Evolutionary conservation across 92 coral and sea anemone genomes (phyloP).

Genomic region (Pocillopora grandis): DNA sequence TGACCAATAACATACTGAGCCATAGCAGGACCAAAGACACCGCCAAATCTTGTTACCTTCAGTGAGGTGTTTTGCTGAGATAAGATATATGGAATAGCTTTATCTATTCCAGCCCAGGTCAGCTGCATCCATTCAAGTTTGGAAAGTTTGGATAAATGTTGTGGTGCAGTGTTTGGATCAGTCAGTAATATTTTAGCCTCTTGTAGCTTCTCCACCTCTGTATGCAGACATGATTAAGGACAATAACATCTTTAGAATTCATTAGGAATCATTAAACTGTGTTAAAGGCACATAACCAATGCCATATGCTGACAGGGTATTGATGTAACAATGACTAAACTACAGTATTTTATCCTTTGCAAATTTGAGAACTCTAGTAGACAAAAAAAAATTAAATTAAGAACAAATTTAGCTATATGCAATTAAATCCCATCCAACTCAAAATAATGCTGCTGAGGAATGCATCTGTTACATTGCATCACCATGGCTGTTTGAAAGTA

Average conservation of each 20-base stretch:
- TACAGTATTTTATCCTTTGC: too few species aligned
- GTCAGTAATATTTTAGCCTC: constrained; percentile 78
- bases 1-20: constrained; percentile 86
- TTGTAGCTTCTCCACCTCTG: constrained; percentile 49
- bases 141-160: constrained; percentile 57
- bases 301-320: too few species aligned
- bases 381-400: too few species aligned
- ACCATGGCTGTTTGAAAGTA: too few species aligned
- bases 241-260: not conserved
- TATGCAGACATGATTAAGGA: not conserved
- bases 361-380: too few species aligned
- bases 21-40: constrained; percentile 74
- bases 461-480: too few species aligned
- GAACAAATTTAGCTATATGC: too few species aligned
- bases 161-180: constrained; percentile 54
- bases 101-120: constrained; percentile 86
- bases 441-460: too few species aligned
- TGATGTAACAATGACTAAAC: too few species aligned
- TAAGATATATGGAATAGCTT: constrained; percentile 38
- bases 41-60: constrained; percentile 79
- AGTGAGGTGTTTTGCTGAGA: constrained; percentile 56
- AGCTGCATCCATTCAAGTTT: constrained; percentile 91
- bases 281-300: too few species aligned
- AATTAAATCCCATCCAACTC: too few species aligned
- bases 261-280: too few species aligned